phyloP scores from a whole-genome alignment of 2,888 invertebrate species.

The Nomada flava region DNA sequence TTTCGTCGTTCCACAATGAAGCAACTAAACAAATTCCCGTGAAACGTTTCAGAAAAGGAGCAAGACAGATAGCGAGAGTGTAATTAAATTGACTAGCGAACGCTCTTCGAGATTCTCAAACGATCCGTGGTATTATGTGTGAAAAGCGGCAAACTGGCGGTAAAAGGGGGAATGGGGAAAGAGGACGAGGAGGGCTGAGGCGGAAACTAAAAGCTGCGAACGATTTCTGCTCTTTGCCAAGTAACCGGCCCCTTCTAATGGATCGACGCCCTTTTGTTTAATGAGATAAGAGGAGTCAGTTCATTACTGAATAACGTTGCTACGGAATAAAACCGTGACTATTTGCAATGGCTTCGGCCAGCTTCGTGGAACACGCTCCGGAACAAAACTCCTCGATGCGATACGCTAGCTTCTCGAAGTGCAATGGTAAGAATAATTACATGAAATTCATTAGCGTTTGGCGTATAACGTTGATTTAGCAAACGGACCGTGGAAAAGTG shows the following conservation, averaged over 20 bases:
- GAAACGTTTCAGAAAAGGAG: constrained; percentile 28
- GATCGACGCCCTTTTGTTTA: constrained; percentile 55
- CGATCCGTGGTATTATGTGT: constrained; percentile 25
- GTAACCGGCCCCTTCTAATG: constrained; percentile 50
- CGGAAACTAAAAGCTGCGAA: constrained; percentile 43
- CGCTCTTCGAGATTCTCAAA: constrained; percentile 32
- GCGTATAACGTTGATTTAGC: not conserved
- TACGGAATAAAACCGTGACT: constrained; percentile 38
- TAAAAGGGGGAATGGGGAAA: not conserved
- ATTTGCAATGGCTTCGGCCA: constrained; percentile 30
- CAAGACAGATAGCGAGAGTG: constrained; percentile 7
- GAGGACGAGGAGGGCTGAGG: not conserved
- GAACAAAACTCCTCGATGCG: constrained; percentile 22
- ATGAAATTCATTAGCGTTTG: constrained; percentile 8
- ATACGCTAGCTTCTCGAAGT: not conserved
- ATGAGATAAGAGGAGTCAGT: constrained; percentile 49
- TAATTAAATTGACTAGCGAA: constrained; percentile 58
- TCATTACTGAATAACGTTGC: constrained; percentile 50
- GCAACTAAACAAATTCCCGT: constrained; percentile 36
- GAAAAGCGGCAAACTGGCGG: constrained; percentile 6
- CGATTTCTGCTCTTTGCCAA: constrained; percentile 45
- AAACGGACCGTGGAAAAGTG: not conserved
- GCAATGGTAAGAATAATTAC: constrained; percentile 31
- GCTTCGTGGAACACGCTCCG: constrained; percentile 3
- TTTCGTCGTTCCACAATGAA: not conserved